Base-by-base conservation (phyloP, 2,888 invertebrate species). In the Drosophila mimica region DNA sequence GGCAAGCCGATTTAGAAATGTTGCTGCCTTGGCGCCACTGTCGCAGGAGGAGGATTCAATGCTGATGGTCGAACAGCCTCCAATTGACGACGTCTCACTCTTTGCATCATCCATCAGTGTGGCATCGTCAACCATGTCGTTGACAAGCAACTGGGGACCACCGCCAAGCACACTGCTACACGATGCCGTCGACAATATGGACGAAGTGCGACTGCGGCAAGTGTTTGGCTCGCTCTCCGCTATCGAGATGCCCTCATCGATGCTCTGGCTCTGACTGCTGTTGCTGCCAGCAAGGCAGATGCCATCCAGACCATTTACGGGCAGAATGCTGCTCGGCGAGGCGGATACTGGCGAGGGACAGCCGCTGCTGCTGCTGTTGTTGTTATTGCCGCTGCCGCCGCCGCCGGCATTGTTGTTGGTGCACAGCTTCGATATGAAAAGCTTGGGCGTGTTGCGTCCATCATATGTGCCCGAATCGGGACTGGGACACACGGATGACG, bases 401-500 rank as follows among this genome's bases (percentile, higher is more conserved):
- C 78, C 57, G 28, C 68, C 61, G 53, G 83, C 85, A 66, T 91
- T 83, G 71, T 92, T 92, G 31, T 84, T 92, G 48, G 91, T 92
- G 81, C 92, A 93, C 6, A 93, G 83, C 78, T 93, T 93, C 6
- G 93, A 92, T 61, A 93, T 89, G 59, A 93, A 91, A 8, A 93
- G 76, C 81, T 93, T 93, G 74, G 93, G 93, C 40, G 93, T 93
- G n/a, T 90, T 93, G 58, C 93, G 93, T 20, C 93, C 93, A 61
- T 93, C 93, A 63, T 91, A 93, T 28, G 92, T 93, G 43, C 93
- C 93, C 28, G 93, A 93, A 75, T 93, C 93, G 17, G 93, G 93
- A 53, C 93, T 93, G 62, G 92, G 92, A 51, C 93, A 93, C 38
- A 93, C 87, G 6, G 93, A 92, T 15, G 93, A 92, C n/a, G 93